Conservation (phyloP, 2,113 vertebrate genomes). For the Hippocampus zosterae region DNA sequence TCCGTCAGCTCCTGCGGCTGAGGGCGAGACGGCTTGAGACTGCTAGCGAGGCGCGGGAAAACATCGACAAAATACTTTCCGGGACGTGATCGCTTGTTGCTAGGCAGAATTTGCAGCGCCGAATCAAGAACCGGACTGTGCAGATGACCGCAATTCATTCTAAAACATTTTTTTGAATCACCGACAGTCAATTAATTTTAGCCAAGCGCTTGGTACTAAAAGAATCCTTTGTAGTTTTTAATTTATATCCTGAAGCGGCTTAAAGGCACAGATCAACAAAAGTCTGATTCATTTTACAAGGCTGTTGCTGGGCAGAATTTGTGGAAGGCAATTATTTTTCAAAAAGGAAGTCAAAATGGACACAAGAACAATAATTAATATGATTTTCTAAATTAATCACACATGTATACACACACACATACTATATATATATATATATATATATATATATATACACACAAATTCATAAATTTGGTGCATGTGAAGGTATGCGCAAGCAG, state of each 20-base stretch:
- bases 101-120: not conserved
- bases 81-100: too few species aligned
- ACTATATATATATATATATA: too few species aligned
- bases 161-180: not conserved
- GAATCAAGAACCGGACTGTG: not conserved
- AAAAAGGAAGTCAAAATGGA: too few species aligned
- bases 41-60: too few species aligned
- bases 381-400: too few species aligned
- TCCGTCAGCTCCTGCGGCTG: slow-evolving; percentile 93
- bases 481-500: not conserved
- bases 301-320: not conserved
- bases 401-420: too few species aligned
- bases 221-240: too few species aligned
- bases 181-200: not conserved
- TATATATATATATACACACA: too few species aligned
- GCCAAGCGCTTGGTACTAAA: not conserved
- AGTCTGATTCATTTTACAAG: not conserved
- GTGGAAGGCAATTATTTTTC: too few species aligned
- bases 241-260: too few species aligned
- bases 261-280: not conserved
- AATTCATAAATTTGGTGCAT: not conserved
- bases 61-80: not conserved
- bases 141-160: not conserved
- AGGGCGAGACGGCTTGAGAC: not conserved
- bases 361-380: too few species aligned